Evolutionary conservation across 1,140 invertebrate species (phyloP).

Genomic region (Halictus rubicundus): DNA sequence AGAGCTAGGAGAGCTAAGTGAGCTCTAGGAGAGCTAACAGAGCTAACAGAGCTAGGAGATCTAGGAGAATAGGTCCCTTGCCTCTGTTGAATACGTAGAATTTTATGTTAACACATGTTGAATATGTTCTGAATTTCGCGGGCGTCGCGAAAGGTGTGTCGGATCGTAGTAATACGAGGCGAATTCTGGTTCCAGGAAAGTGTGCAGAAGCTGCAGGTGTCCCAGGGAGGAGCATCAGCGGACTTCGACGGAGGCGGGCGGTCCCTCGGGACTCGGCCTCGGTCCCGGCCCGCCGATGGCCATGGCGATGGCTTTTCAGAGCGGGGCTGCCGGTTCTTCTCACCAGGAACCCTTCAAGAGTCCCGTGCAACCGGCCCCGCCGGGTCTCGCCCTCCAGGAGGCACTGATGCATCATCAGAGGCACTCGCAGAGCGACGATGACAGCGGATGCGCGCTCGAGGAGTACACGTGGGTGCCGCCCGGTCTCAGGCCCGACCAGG

Average conservation of each 20-base stretch:
- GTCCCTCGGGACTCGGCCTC: constrained; percentile 68
- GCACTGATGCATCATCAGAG: constrained; percentile 86
- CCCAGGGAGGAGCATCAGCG: constrained; percentile 84
- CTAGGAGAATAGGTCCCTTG: no score
- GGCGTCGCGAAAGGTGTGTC: no score
- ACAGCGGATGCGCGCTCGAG: constrained; percentile 97
- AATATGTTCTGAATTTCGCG: no score
- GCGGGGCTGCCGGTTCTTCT: constrained; percentile 62
- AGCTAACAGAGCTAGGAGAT: no score
- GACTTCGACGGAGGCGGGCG: constrained; percentile 66
- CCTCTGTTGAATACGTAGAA: no score
- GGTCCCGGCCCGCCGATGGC: constrained; percentile 75
- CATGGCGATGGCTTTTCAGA: constrained; percentile 76
- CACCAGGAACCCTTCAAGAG: constrained; percentile 77
- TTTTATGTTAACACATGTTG: no score
- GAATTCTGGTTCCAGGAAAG: constrained; percentile 82
- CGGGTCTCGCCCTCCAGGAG: constrained; percentile 70
- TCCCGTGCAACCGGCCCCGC: constrained; percentile 73
- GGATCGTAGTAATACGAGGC: no score
- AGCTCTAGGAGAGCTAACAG: no score
- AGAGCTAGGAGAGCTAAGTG: no score
- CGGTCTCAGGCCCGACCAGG: constrained; percentile 96
- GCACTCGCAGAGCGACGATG: constrained; percentile 97
- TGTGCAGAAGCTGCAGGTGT: constrained; percentile 87
- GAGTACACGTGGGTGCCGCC: constrained; percentile 99